phyloP scores from a whole-genome alignment of 2,888 invertebrate species.

The Kryphioiulus occultus region DNA sequence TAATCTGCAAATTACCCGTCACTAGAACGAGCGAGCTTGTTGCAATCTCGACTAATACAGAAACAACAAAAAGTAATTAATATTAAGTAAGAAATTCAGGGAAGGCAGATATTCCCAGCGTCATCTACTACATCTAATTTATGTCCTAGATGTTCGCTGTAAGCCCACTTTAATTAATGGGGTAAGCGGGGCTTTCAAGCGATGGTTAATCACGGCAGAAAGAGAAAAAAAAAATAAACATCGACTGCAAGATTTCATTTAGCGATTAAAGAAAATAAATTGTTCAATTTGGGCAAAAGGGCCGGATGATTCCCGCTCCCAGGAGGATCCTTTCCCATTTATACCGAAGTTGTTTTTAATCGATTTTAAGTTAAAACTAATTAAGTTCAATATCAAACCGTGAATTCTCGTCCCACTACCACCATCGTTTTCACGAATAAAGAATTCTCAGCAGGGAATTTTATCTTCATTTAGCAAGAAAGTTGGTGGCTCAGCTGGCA shows the following conservation, averaged over 20 bases:
- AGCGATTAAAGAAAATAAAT: conserved; percentile 30
- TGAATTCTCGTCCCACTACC: not conserved
- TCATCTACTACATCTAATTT: conserved; percentile 25
- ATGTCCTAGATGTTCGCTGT: conserved; percentile 17
- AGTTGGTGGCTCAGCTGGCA: not conserved
- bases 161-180: conserved; percentile 31
- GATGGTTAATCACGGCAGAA: conserved; percentile 26
- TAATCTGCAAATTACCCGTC: conserved; percentile 6
- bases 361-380: conserved; percentile 20
- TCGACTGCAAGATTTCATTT: conserved; percentile 25
- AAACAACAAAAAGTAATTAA: conserved; percentile 35
- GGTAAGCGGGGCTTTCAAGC: not conserved
- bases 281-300: conserved; percentile 11
- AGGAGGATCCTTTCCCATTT: not conserved
- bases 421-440: not conserved
- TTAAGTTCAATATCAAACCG: conserved; percentile 31
- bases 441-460: conserved; percentile 35
- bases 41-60: not conserved
- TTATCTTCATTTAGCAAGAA: not conserved
- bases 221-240: not conserved
- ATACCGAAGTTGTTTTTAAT: conserved; percentile 19
- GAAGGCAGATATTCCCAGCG: conserved; percentile 1
- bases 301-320: conserved; percentile 20
- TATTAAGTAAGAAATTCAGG: not conserved
- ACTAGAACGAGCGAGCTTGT: not conserved